phyloP scores from a whole-genome alignment of 1,140 invertebrate species.

The Doryteuthis pealeii region DNA sequence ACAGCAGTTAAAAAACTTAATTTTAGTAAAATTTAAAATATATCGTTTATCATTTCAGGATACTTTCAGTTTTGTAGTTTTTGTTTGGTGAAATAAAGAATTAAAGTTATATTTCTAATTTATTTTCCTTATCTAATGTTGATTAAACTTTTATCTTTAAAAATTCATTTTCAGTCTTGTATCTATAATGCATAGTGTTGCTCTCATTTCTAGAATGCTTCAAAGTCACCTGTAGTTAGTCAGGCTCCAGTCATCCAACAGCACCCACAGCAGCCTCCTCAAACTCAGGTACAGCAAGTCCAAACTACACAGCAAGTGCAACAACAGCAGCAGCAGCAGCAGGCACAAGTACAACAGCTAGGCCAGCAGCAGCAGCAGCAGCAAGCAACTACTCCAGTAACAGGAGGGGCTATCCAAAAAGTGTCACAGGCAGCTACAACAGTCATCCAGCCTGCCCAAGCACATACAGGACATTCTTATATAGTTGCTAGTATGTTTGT shows the following conservation, averaged over 20 bases:
- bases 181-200: not conserved
- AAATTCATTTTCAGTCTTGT: not conserved
- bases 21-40: too few relatives aligned
- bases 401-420: constrained; percentile 28
- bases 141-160: too few relatives aligned
- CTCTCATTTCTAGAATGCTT: constrained; percentile 5
- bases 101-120: too few relatives aligned
- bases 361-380: not conserved
- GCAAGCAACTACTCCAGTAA: constrained; percentile 8
- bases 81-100: too few relatives aligned
- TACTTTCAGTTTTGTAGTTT: too few relatives aligned
- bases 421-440: constrained; percentile 42
- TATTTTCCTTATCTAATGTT: too few relatives aligned
- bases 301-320: not conserved
- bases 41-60: too few relatives aligned
- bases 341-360: not conserved
- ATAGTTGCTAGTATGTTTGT: constrained; percentile 56
- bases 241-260: constrained; percentile 3
- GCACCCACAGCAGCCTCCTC: not conserved
- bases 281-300: not conserved
- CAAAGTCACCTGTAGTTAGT: constrained; percentile 3
- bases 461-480: constrained; percentile 53
- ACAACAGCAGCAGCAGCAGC: not conserved
- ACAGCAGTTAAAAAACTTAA: too few relatives aligned
- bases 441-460: constrained; percentile 55